Evolutionary conservation across 2,797 vertebrate genomes (phyloP).

Genomic region (Squalus acanthias): DNA sequence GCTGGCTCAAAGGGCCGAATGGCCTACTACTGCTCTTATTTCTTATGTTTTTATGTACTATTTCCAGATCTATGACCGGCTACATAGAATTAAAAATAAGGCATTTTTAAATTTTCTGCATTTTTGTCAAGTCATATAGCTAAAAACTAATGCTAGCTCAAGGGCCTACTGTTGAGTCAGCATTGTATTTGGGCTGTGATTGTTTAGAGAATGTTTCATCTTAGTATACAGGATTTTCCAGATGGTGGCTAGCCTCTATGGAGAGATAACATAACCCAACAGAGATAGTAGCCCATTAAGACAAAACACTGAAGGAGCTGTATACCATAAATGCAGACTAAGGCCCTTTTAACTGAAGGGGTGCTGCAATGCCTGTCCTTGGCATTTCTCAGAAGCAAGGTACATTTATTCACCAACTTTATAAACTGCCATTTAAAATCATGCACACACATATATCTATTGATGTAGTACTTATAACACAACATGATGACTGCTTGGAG

Average conservation of each 20-base stretch:
- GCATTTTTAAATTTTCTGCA: neutral
- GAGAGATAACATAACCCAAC: neutral
- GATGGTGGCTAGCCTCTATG: neutral
- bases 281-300: neutral
- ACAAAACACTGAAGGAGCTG: neutral
- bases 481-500: too few species aligned
- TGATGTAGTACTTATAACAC: neutral
- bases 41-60: too few species aligned
- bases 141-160: neutral
- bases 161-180: neutral
- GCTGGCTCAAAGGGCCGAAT: too few species aligned
- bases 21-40: too few species aligned
- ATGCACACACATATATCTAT: neutral
- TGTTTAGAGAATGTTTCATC: neutral
- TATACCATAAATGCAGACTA: neutral
- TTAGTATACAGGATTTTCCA: neutral
- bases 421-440: neutral
- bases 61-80: neutral
- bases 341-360: too few species aligned
- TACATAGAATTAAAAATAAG: neutral
- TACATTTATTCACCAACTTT: neutral
- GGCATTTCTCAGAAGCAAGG: neutral
- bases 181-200: neutral
- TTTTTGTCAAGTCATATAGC: neutral
- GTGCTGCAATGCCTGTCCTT: neutral